Conservation (phyloP, 1,140 invertebrate genomes). For the Pararge aegeria region DNA sequence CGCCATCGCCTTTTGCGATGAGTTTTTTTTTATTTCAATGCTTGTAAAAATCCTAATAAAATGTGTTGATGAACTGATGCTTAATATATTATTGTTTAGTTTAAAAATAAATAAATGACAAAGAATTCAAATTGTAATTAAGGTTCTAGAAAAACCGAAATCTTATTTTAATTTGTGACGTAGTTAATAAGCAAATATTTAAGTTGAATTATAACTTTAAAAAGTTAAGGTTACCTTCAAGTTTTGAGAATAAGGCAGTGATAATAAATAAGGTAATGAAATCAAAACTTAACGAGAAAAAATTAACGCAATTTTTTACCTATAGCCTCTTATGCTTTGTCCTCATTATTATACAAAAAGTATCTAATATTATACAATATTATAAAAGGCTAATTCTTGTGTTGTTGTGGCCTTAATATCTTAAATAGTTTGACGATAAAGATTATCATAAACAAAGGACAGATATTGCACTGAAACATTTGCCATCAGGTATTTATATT, state of each 20-base stretch:
- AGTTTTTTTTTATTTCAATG: too few relatives aligned
- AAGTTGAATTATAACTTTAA: too few relatives aligned
- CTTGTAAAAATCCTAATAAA: too few relatives aligned
- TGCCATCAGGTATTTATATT: too few relatives aligned
- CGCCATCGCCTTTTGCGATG: too few relatives aligned
- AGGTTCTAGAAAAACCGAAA: background rate
- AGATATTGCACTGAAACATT: background rate
- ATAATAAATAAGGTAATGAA: background rate
- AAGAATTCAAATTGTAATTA: too few relatives aligned
- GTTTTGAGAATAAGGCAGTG: too few relatives aligned
- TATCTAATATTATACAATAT: constrained; percentile 54
- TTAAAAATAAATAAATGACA: too few relatives aligned
- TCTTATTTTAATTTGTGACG: background rate
- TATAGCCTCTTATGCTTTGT: constrained; percentile 66
- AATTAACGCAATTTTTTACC: background rate
- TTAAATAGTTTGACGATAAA: constrained; percentile 70
- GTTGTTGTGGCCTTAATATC: too few relatives aligned
- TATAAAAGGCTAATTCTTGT: constrained; percentile 43
- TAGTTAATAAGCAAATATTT: background rate
- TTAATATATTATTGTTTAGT: too few relatives aligned
- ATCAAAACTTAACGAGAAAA: constrained; percentile 3
- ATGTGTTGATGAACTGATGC: too few relatives aligned
- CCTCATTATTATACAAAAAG: constrained; percentile 43
- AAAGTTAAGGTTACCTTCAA: too few relatives aligned
- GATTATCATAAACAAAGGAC: constrained; percentile 45